Base-by-base conservation (phyloP, 1,140 invertebrate species). In the Macrotrachela quadricornifera region DNA sequence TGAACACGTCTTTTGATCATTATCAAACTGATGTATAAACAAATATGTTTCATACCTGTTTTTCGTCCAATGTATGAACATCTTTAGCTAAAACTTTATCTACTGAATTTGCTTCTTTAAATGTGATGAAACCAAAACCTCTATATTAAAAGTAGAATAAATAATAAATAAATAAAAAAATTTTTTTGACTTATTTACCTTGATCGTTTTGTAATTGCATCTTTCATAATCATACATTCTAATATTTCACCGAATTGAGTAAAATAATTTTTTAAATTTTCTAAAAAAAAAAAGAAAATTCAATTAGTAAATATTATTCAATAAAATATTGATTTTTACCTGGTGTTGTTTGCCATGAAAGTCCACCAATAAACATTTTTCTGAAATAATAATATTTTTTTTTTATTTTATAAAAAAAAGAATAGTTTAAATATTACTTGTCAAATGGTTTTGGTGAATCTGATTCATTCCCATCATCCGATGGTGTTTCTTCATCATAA, bases 151-250 rank as follows among this genome's bases (percentile, higher is more conserved):
- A 56, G 21, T 30, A 8, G 8, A 57, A n/a, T 11, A 17, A 4
- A 6, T 46, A 13, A 12, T 46, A 4, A 6, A 6, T 46, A 4
- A 46, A 13, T 46, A 21, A 36, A 13, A n/a, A 18, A 17, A 14
- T 46, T 46, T 1, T 6, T 8, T 46, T 36, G 9, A 4, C 16
- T 46, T 8, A 74, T 80, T 79, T 74, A 95, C 90, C 91, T 88
- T 71, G 92, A 96, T 76, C 92, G 79, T 71, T 92, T 80, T 59
- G 91, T 97, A 58, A 88, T 87, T 47, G 92, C 91, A 76, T 99
- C 92, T 75, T 96, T 94, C 92, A 99, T 97, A 61, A 99, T 90
- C 88, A 96, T 96, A 61, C 94, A 87, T 77, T 99, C 92, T 71
- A 87, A 87, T 69, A 97, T 91, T 74, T 96, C 91, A 59, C 92